Evolutionary conservation across 2,113 vertebrate species (phyloP), one percentile per base, ranked within the genome.

Genomic region (Phalacrocorax brasilianus): DNA sequence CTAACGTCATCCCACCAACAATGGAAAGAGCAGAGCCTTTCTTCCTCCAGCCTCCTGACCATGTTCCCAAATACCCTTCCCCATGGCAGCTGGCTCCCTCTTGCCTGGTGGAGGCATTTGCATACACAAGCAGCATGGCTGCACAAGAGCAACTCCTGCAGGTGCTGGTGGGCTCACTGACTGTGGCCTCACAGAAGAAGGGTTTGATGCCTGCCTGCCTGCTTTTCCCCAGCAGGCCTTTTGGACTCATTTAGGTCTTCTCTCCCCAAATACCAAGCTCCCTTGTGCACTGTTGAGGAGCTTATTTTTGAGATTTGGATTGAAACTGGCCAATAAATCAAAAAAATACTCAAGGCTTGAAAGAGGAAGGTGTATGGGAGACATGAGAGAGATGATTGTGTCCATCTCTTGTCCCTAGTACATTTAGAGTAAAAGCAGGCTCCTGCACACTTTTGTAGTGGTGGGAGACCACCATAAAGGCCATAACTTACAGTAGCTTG

Each of bases 121-220:
- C 22, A 5, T 9, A 24, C 61, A 52, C 24, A 33, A 20, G 11
- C 12, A n/a, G 12, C 61, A 23, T 49, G 40, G n/a, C 21, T 20
- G 21, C 35, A 28, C 26, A 49, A 28, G 26, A 28, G 14, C 27
- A 75, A n/a, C 14, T 50, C 42, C 50, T n/a, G 33, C 44, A 28
- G 0, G 0, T 42, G 33, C 35, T 38, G 17, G 20, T 24, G 24
- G 21, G 28, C 42, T 62, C 42, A 11, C n/a, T 26, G 45, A 2
- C 26, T 7, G 18, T 0, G 0, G 44, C 62, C 38, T 65, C 16
- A 4, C 26, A 18, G 26, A 12, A 89, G 49, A 40, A n/a, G 9
- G 14, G 32, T 21, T 66, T 9, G 2, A 6, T 18, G 12, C 28
- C 44, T 40, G 38, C 28, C 44, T 40, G 38, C 35, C 42, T 52